A percentile compares a stretch with the other conserved stretches of the same genome.
These are phyloP conservation scores for Vimba vimba DNA, from an alignment of 2,113 vertebrate genomes.

Conservation along the genomic window DNA sequence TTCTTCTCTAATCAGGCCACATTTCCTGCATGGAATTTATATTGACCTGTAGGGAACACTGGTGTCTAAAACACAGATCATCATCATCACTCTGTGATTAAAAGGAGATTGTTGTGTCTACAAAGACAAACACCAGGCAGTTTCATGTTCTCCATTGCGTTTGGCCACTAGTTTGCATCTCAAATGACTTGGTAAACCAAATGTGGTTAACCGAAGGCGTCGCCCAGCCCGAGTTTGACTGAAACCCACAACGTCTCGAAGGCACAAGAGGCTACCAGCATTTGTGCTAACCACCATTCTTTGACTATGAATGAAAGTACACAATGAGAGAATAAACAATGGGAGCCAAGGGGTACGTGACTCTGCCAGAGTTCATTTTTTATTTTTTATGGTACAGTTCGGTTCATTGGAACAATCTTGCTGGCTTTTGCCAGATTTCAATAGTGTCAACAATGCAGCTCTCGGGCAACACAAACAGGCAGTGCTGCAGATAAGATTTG, in stretches of 20 bases:
- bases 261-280: background rate
- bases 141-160: background rate
- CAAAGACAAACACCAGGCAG: background rate
- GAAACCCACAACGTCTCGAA: background rate
- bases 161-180: background rate
- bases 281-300: background rate
- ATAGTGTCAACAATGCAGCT: constrained; percentile 60
- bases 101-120: background rate
- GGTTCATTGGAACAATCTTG: constrained; percentile 47
- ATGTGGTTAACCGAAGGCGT: constrained; percentile 3
- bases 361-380: background rate
- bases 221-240: background rate
- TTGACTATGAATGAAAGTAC: constrained; percentile 2
- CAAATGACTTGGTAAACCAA: background rate
- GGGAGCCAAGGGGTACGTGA: background rate
- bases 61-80: background rate
- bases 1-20: background rate
- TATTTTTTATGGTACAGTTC: constrained; percentile 18
- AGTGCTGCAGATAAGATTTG: constrained; percentile 65
- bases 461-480: constrained; percentile 53
- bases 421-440: constrained; percentile 51
- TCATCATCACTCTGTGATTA: background rate
- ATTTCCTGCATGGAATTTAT: background rate
- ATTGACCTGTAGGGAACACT: background rate
- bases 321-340: constrained; percentile 24